Base-by-base conservation (phyloP, 1,140 invertebrate species). In the Mesaphorura yosii region DNA sequence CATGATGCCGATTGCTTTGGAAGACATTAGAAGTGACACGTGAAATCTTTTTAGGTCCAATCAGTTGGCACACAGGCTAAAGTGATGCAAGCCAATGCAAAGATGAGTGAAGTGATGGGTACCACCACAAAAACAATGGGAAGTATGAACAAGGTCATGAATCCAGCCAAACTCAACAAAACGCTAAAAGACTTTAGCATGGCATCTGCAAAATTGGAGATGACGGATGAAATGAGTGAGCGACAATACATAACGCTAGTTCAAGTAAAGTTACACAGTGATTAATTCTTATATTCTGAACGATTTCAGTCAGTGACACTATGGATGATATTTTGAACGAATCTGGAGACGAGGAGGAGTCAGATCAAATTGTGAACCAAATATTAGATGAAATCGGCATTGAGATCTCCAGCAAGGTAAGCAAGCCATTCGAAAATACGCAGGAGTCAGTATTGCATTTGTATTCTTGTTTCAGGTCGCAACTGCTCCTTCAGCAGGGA, bases 371-470 rank as follows among this genome's bases (percentile, higher is more conserved):
- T 72, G 81, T 95, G 3, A 82, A 77, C 63, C 77, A 91, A 73
- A 87, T 95, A 10, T 72, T 95, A 6, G 90, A 93, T 76, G 90
- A 95, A 73, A 94, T 95, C 67, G 90, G 89, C 53, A 94, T 95
- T 72, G 90, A 94, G 72, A 83, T 92, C 48, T 82, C 84, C 60
- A 85, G 84, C 66, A 88, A 89, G 76, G 84, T 88, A 64, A 59
- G 42, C 44, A 31, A 14, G 50, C 1, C 22, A 5, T 15, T 28
- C 34, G 2, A 14, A 12, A 15, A 1, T 23, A 27, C 3, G 20
- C 15, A 48, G 14, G 34, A 25, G 53, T 38, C 25, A 3, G 17
- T 22, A 40, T 10, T 31, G 38, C 45, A 51, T 51, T 42, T 51
- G 14, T 37, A 34, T 31, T 57, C n/a, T 38, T 60, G 7, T 44